Evolutionary conservation across 2,797 vertebrate species (phyloP).

Genomic region (Adelosebastes latens): DNA sequence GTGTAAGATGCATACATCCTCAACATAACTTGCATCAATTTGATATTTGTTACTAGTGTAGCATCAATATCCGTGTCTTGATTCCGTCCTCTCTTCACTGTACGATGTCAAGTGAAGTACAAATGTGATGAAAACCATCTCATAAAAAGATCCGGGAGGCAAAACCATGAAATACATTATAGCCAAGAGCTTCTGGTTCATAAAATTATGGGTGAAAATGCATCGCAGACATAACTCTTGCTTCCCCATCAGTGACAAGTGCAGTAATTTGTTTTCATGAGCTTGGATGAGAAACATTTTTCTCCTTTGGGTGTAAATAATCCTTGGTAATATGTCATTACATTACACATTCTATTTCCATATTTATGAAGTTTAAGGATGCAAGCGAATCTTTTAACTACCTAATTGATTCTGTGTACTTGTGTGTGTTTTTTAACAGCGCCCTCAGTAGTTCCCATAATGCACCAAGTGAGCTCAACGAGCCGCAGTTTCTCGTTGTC

Average conservation of each 20-base stretch:
- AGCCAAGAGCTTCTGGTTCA: constrained; percentile 32
- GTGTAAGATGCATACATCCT: constrained; percentile 2
- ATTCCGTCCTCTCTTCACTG: not conserved
- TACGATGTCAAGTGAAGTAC: constrained; percentile 13
- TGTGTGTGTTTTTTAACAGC: constrained; percentile 78
- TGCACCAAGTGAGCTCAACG: constrained; percentile 97
- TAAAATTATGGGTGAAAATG: constrained; percentile 54
- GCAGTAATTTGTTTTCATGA: constrained; percentile 65
- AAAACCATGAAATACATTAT: constrained; percentile 39
- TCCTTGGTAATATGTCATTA: constrained; percentile 47
- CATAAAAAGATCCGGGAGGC: constrained; percentile 45
- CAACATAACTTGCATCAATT: constrained; percentile 12
- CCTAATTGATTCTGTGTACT: constrained; percentile 55
- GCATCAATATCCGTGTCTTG: constrained; percentile 11
- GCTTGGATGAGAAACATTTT: constrained; percentile 51
- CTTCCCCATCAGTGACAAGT: constrained; percentile 62
- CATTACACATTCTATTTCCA: constrained; percentile 48
- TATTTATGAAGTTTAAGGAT: constrained; percentile 52
- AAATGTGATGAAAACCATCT: constrained; percentile 51
- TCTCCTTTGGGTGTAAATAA: constrained; percentile 58
- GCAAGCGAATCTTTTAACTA: constrained; percentile 29
- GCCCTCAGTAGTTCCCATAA: constrained; percentile 93
- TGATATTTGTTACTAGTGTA: not conserved
- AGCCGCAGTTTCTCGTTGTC: constrained; percentile 96
- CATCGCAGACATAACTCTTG: constrained; percentile 50